These are phyloP conservation scores for Amazona guildingii DNA, from an alignment of 2,113 vertebrate species.

Conservation along the genomic window DNA sequence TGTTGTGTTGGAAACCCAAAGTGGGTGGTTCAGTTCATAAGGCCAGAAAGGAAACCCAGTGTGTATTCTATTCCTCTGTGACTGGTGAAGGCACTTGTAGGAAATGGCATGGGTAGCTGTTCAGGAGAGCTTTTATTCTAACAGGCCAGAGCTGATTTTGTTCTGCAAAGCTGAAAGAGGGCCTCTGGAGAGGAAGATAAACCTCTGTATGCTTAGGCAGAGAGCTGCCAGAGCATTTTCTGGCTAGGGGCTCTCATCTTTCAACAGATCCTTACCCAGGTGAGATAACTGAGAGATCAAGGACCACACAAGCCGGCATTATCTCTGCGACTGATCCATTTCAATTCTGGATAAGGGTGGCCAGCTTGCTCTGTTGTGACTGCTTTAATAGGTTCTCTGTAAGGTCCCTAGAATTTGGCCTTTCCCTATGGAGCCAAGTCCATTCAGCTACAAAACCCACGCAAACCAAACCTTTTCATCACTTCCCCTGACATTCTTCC, in stretches of 20 bases:
- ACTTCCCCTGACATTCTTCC: not conserved
- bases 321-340: fast-evolving
- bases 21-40: not conserved
- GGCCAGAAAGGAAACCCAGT: not conserved
- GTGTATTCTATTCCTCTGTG: not conserved
- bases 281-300: not conserved
- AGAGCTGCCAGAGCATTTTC: conserved; percentile 24
- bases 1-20: not conserved
- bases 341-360: not conserved
- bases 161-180: not conserved
- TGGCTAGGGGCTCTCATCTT: not conserved
- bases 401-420: not conserved
- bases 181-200: conserved; percentile 9
- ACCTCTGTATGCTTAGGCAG: not conserved
- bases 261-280: not conserved
- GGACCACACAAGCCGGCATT: not conserved
- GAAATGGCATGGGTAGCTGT: not conserved
- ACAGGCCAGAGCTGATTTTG: not conserved
- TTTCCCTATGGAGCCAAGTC: not conserved
- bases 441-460: not conserved
- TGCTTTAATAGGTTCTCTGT: not conserved
- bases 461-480: not conserved
- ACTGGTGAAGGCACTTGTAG: not conserved
- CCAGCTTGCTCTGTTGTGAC: not conserved
- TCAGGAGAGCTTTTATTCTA: not conserved